Evolutionary conservation across 2,797 vertebrate species (phyloP), one percentile per base, ranked within the genome.

Genomic region (Anomalospiza imberbis): DNA sequence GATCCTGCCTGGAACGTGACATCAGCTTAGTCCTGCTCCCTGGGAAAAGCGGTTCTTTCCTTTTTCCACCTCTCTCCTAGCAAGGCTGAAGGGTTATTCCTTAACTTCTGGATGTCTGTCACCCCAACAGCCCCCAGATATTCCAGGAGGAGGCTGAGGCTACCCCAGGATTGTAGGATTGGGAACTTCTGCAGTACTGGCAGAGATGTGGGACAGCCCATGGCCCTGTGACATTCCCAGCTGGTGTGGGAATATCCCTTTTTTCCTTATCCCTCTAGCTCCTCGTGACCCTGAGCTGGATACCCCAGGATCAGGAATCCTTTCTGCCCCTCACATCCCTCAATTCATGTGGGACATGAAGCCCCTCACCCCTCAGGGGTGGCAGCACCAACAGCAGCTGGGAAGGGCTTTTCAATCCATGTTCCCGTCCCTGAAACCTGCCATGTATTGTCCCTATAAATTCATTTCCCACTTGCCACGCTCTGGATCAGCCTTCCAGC

Each of bases 131-230:
- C 34, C 34, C 34, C 47, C 44, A 67, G 16, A 34, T 40, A 9
- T 20, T 6, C 31, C 12, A 4, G 20, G 12, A 28, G 12, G 29
- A 53, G 48, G 5, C 34, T 15, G 15, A 10, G 12, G 5, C 76
- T 40, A 12, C 2, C 12, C 18, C 5, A 7, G 19, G 45, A 7
- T 55, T 0, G 0, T 17, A 51, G 45, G 24, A 40, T 0, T 57
- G 36, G 45, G 81, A 50, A 24, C 5, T 7, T 57, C 21, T 50
- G 50, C 0, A 1, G 9, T 50, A 14, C 26, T 71, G 60, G 29
- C 45, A 36, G 15, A 25, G 70, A 8, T 0, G 2, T 21, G 31
- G 36, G 42, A 4, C 34, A 10, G 24, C 12, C 21, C 13, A 0
- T 5, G 18, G 26, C 53, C 19, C 34, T 61, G 53, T 17, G 53